These are phyloP conservation scores for Melanostoma mellinum DNA, from an alignment of 2,888 invertebrate genomes.

Conservation along the genomic window DNA sequence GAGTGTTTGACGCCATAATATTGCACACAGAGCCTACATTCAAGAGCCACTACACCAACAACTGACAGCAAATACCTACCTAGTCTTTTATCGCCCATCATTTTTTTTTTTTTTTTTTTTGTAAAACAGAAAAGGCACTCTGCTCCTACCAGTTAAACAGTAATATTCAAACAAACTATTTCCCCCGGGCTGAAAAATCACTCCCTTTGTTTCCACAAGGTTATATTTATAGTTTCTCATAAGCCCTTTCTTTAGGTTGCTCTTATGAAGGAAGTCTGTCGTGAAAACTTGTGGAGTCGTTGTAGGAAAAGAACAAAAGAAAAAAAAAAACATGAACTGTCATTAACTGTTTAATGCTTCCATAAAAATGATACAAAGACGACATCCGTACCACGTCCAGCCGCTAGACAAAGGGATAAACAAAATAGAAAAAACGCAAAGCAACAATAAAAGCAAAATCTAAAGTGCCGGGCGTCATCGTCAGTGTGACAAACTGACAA, in stretches of 20 bases:
- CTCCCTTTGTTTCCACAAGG: background rate
- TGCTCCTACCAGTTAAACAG: conserved; percentile 45
- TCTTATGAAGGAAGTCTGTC: too few relatives aligned
- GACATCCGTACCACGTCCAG: conserved; percentile 66
- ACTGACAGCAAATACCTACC: conserved; percentile 56
- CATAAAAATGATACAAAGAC: conserved; percentile 66
- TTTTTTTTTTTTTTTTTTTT: conserved; percentile 3
- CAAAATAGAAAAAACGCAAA: conserved; percentile 39
- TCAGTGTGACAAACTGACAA: conserved; percentile 46
- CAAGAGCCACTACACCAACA: conserved; percentile 50
- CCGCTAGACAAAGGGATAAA: conserved; percentile 63
- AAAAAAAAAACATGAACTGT: conserved; percentile 54
- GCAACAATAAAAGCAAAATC: conserved; percentile 25
- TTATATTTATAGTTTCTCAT: too few relatives aligned
- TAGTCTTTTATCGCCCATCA: conserved; percentile 68
- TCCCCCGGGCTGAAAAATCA: background rate
- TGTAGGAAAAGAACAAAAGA: conserved; percentile 31
- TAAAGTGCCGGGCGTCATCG: conserved; percentile 51
- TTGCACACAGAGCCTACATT: conserved; percentile 62
- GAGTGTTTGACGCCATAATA: conserved; percentile 68
- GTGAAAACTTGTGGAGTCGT: conserved; percentile 51
- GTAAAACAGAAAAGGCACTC: conserved; percentile 41
- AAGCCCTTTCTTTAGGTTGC: too few relatives aligned
- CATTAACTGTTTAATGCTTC: conserved; percentile 71
- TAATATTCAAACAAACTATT: conserved; percentile 40